phyloP scores from a whole-genome alignment of 1,140 invertebrate genomes.

The Drusus annulatus region DNA sequence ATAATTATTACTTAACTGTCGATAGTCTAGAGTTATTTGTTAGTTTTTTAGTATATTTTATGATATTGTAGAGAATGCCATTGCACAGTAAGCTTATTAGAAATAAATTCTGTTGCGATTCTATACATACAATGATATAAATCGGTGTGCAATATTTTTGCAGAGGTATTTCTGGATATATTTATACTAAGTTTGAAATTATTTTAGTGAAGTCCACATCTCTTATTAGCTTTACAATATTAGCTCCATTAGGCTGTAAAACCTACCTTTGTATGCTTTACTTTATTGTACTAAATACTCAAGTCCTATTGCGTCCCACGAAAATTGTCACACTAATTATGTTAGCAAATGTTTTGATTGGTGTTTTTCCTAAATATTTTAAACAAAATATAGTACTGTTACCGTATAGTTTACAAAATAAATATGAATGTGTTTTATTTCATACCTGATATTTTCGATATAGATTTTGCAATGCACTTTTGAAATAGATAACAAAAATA shows the following conservation, averaged over 20 bases:
- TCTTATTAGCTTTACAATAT: background rate
- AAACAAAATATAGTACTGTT: conserved; percentile 60
- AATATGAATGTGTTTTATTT: conserved; percentile 49
- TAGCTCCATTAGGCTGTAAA: background rate
- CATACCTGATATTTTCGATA: background rate
- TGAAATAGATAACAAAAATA: no score
- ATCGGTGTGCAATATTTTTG: no score
- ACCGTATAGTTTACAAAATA: conserved; percentile 59
- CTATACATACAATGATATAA: no score
- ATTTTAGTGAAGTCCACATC: background rate
- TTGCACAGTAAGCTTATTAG: conserved; percentile 38
- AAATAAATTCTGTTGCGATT: background rate
- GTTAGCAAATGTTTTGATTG: conserved; percentile 60
- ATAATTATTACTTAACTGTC: conserved; percentile 44
- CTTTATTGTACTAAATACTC: conserved; percentile 51
- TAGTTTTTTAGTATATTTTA: conserved; percentile 55
- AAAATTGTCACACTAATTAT: conserved; percentile 57
- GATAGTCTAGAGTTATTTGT: conserved; percentile 50
- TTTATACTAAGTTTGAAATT: no score
- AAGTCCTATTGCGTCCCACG: conserved; percentile 59
- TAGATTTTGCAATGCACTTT: background rate
- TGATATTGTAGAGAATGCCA: conserved; percentile 33
- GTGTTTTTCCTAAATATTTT: conserved; percentile 60
- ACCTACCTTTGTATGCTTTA: conserved; percentile 32
- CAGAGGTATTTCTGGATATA: no score